Conservation (phyloP, 2,888 invertebrate species). For the Drosophila yooni region DNA sequence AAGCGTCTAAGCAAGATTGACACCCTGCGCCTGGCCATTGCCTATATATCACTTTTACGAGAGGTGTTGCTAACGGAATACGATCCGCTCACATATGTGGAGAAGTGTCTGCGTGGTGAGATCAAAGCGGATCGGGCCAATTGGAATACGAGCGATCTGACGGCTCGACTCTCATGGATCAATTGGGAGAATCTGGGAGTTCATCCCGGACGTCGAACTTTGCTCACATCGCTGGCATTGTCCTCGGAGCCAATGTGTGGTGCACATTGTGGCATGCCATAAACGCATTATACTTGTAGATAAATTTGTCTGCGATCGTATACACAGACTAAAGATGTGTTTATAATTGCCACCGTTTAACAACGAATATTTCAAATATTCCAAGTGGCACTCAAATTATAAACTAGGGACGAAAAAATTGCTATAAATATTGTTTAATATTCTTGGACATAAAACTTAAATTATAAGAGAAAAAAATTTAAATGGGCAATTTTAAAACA, state of each 20-base stretch:
- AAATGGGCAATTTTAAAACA: neutral
- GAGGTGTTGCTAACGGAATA: constrained; percentile 95
- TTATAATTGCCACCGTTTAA: neutral
- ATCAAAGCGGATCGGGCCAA: constrained; percentile 94
- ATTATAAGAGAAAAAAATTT: neutral
- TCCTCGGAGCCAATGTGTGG: constrained; percentile 88
- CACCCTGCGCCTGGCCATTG: constrained; percentile 97
- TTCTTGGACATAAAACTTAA: neutral
- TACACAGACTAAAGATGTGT: neutral
- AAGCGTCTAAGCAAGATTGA: constrained; percentile 99
- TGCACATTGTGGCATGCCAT: constrained; percentile 74
- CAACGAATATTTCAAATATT: constrained; percentile 30
- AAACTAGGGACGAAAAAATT: neutral
- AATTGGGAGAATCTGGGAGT: constrained; percentile 99
- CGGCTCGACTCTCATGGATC: constrained; percentile 98
- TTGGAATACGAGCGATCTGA: constrained; percentile 99
- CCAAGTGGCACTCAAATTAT: neutral
- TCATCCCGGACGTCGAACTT: constrained; percentile 93
- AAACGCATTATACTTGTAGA: neutral
- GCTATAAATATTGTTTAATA: neutral
- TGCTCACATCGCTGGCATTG: constrained; percentile 92
- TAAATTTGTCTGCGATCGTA: neutral
- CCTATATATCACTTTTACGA: constrained; percentile 97
- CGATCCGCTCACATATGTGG: constrained; percentile 97
- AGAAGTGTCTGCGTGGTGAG: constrained; percentile 95